Base-by-base conservation (phyloP, 2,113 vertebrate species). In the Neodontobutis hainanensis region DNA sequence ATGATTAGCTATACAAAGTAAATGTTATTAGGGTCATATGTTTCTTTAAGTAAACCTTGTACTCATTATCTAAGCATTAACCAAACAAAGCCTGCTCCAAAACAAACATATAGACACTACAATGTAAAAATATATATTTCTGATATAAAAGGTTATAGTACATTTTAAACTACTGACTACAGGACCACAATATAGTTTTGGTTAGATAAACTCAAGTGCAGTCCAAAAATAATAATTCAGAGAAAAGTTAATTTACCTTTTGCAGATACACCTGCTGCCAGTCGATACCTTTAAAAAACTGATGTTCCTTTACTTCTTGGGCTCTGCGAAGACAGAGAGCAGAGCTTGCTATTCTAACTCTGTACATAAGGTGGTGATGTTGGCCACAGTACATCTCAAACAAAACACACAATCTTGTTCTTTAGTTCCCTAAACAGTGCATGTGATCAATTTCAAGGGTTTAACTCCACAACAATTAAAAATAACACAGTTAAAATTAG, bases 211-310 rank as follows among this genome's bases (percentile, higher is more conserved):
- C 3, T 40, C 38, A 40, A 40, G n/a, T 8, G 12, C 15, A 53
- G 3, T 51, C n/a, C 50, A 16, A 8, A 44, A 45, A 36, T 59
- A 38, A 6, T 27, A 34, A 53, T 51, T 61, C 4, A 60, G 3
- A 46, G 40, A 49, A 42, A 52, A 40, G 44, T 50, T 38, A 1
- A 12, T 64, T 90, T 89, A 98, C 97, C 95, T 99, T 99, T 72
- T 97, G 97, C 38, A 99, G 90, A 87, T 97, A 98, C 36, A 98
- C 96, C 40, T 99, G 95, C 83, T 99, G 97, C 97, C 97, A 99
- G 81, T 99, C 95, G 0, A 98, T 91, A 70, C 96, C 97, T 90
- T 94, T 96, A 92, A 97, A 99, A 79, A 99, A 99, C 61, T 86
- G 80, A 69, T 99, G 96, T 1, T 94, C 93, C 81, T 98, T 99